Evolutionary conservation across 2,888 invertebrate species (phyloP), one percentile per base, ranked within the genome.

Genomic region (Holacanthella duospinosa): DNA sequence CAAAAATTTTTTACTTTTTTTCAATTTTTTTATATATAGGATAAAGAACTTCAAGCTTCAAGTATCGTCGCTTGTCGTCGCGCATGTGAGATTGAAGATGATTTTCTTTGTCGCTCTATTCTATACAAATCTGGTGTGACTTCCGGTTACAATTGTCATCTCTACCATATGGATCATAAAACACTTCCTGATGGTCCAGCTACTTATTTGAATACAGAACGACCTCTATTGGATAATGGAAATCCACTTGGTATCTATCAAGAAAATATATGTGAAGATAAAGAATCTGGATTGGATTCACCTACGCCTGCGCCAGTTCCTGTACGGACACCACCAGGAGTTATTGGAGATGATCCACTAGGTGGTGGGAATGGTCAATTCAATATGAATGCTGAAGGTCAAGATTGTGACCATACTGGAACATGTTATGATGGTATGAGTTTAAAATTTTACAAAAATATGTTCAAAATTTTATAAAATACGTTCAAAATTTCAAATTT

Each of bases 161-260:
- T 93, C 43, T 93, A 90, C 81, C 93, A 94, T 75, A 81, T 93
- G 76, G 70, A 70, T 43, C 59, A 59, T 43, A 88, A 88, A 80
- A 90, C 91, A 0, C 80, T 93, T 60, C 93, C 93, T 1, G 93
- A 93, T 75, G 93, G 93, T 44, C 91, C 93, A 0, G 90, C 90
- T 55, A 90, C 93, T 3, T 94, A 91, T 76, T 61, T 73, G 55
- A 64, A 66, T 25, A 66, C 66, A 2, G 66, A 66, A 29, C 48
- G 66, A 69, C 93, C 93, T 0, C 82, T 93, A 43, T 87, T 93
- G 70, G 93, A 93, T 76, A 90, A 90, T 71, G 93, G 93, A 9
- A 91, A 91, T 75, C 84, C 91, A 19, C 87, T 90, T 65, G 93
- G 93, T 44, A 85, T 86, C 70, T 94, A 93, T 78, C 89, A 85